Percentiles rank a stretch among this genome's conserved stretches.
Conservation (phyloP, 2,888 invertebrate genomes). For the Gymnosoma rotundatum region DNA sequence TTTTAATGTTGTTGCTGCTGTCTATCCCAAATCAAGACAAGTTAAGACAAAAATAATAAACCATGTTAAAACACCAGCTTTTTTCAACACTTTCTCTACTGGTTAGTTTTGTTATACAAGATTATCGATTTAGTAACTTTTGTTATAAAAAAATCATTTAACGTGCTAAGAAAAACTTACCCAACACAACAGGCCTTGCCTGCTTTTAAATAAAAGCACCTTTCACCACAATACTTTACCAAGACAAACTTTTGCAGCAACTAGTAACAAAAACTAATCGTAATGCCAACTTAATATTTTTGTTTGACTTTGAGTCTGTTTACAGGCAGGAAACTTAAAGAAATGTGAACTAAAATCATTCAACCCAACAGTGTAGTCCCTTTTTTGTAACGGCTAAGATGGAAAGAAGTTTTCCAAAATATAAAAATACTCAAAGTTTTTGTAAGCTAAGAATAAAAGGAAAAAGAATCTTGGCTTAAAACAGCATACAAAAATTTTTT, state of each 20-base stretch:
- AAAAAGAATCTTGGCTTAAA: too few relatives aligned
- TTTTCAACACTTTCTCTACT: neutral
- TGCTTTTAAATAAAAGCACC: conserved; percentile 9
- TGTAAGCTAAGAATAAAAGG: too few relatives aligned
- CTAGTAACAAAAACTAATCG: neutral
- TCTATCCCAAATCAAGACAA: conserved; percentile 69
- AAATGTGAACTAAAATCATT: too few relatives aligned
- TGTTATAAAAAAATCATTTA: neutral
- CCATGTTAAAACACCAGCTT: conserved; percentile 3
- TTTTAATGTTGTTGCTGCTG: conserved; percentile 17
- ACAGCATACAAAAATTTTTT: too few relatives aligned
- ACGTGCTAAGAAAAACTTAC: neutral
- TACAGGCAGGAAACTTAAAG: too few relatives aligned
- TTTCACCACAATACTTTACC: conserved; percentile 3
- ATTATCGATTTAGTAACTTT: conserved; percentile 9
- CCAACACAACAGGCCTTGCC: conserved; percentile 9
- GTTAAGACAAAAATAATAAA: conserved; percentile 58
- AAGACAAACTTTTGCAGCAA: neutral
- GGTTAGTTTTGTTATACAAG: neutral
- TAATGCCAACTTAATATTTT: neutral
- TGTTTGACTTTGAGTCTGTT: neutral
- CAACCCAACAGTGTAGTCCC: too few relatives aligned
- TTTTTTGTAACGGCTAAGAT: too few relatives aligned
- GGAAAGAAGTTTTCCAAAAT: too few relatives aligned
- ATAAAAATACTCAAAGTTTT: too few relatives aligned